Evolutionary conservation across 2,113 vertebrate genomes (phyloP).

Genomic region (Sinocyclocheilus grahami): DNA sequence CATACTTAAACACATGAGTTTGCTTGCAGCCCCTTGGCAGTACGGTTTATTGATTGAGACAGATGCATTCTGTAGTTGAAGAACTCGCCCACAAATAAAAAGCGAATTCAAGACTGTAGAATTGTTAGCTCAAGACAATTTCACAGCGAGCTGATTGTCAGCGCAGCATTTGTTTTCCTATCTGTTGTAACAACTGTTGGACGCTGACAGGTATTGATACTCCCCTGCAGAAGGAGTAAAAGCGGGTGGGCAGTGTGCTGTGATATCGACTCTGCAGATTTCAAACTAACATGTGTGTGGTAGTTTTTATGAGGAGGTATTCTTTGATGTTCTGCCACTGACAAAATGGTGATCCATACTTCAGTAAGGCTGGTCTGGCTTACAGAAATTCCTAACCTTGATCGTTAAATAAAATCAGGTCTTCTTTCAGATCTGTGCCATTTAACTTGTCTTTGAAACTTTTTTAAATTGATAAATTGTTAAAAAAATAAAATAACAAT

Average conservation of each 20-base stretch:
- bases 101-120: constrained; percentile 64
- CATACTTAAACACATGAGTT: background rate
- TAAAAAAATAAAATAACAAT: background rate
- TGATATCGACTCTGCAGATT: background rate
- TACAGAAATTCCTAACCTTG: background rate
- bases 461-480: background rate
- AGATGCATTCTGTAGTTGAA: constrained; percentile 41
- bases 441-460: background rate
- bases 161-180: constrained; percentile 65
- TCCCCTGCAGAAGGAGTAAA: constrained; percentile 47
- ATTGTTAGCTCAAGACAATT: constrained; percentile 61
- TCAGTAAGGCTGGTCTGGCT: background rate
- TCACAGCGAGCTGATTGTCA: constrained; percentile 67
- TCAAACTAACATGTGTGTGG: background rate
- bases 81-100: constrained; percentile 51
- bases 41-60: constrained; percentile 57
- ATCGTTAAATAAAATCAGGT: background rate
- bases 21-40: constrained; percentile 27
- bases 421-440: background rate
- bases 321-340: background rate
- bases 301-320: background rate
- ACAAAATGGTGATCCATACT: background rate
- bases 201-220: constrained; percentile 64
- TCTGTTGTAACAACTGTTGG: constrained; percentile 64
- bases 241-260: constrained; percentile 38